A percentile compares a stretch with the other conserved stretches of the same genome.
These are phyloP conservation scores for Hiodon alosoides DNA, from an alignment of 2,113 vertebrate genomes.

Conservation along the genomic window DNA sequence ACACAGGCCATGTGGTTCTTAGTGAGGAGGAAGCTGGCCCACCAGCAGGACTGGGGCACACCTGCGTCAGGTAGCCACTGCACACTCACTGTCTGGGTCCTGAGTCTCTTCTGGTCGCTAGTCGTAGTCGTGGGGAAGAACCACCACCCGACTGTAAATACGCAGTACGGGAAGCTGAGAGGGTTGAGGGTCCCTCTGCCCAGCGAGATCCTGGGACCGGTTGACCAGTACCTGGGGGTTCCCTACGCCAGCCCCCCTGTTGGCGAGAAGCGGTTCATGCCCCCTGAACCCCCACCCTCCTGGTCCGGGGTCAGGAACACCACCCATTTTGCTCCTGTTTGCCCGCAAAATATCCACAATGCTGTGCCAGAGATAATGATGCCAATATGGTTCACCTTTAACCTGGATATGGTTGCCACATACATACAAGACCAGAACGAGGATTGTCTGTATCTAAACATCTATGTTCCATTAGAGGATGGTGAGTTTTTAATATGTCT, in stretches of 20 bases:
- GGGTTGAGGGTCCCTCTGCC: slow-evolving; percentile 82
- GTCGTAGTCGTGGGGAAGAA: too few species aligned
- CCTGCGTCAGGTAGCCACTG: too few species aligned
- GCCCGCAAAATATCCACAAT: slow-evolving; percentile 84
- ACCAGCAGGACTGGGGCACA: too few species aligned
- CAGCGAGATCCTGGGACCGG: slow-evolving; percentile 86
- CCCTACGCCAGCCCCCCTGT: slow-evolving; percentile 84
- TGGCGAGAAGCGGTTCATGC: slow-evolving; percentile 81
- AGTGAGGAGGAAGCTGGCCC: too few species aligned
- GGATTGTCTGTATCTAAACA: slow-evolving; percentile 87
- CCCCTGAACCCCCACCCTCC: slow-evolving; percentile 80
- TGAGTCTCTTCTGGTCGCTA: too few species aligned
- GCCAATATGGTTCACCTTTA: slow-evolving; percentile 88
- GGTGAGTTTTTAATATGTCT: slow-evolving; percentile 65
- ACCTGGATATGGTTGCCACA: slow-evolving; percentile 78
- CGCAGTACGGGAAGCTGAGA: slow-evolving; percentile 79
- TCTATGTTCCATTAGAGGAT: slow-evolving; percentile 89
- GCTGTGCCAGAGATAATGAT: slow-evolving; percentile 87
- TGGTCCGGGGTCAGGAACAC: slow-evolving; percentile 86
- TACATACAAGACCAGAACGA: slow-evolving; percentile 92
- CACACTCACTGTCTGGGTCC: too few species aligned
- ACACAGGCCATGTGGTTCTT: too few species aligned
- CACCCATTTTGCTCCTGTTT: slow-evolving; percentile 82
- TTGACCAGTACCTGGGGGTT: slow-evolving; percentile 83
- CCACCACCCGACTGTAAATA: slow-evolving; percentile 71